These are phyloP conservation scores for Daphoenositta chrysoptera DNA, from an alignment of 2,113 vertebrate species.

Conservation along the genomic window DNA sequence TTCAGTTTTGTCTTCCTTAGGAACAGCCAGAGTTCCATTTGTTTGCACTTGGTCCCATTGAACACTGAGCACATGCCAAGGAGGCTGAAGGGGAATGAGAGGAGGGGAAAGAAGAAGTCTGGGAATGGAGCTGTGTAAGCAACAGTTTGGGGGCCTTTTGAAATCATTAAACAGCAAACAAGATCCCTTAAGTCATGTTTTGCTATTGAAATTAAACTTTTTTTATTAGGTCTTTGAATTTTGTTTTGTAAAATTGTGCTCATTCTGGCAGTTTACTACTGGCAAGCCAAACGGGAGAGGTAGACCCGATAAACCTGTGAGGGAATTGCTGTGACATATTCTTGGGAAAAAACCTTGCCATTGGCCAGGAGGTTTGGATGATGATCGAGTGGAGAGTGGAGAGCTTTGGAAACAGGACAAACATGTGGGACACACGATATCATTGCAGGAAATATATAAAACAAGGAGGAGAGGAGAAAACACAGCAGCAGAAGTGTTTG, in stretches of 20 bases:
- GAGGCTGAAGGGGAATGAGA: not conserved
- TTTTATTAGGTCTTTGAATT: no score
- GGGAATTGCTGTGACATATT: not conserved
- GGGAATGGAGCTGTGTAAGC: not conserved
- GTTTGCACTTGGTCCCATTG: not conserved
- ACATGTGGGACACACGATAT: not conserved
- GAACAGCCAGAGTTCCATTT: not conserved
- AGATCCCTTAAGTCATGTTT: not conserved
- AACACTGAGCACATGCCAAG: not conserved
- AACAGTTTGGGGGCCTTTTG: not conserved
- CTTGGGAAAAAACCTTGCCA: not conserved
- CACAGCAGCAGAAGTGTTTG: no score
- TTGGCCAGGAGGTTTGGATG: not conserved
- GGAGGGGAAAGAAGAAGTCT: not conserved
- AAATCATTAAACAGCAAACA: not conserved
- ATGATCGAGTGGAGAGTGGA: rapidly evolving
- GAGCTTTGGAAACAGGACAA: not conserved
- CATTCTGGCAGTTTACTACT: not conserved
- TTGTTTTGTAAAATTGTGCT: not conserved
- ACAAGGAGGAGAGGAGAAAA: no score
- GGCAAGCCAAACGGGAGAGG: not conserved
- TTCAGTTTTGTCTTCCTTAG: not conserved
- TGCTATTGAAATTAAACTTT: not conserved
- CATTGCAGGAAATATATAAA: not conserved
- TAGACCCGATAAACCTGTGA: not conserved